Conservation (phyloP, 2,797 vertebrate genomes). For the Spea hammondii region DNA sequence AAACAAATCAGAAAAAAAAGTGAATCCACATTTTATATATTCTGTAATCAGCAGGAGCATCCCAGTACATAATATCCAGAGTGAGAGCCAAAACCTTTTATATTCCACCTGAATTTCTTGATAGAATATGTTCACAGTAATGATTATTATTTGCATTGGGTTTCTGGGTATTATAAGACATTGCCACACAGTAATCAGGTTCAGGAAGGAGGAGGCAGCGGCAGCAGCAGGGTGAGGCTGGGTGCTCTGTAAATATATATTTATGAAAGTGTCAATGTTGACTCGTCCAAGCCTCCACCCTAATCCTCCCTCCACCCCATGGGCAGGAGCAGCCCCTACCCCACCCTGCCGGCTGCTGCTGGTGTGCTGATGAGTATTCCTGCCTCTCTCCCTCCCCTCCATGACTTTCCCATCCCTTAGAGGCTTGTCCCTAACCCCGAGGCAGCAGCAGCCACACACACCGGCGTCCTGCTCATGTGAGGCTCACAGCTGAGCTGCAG, state of each 20-base stretch:
- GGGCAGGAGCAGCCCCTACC: conserved; percentile 41
- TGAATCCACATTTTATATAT: too few relatives aligned
- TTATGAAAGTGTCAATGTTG: conserved; percentile 51
- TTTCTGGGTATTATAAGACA: background rate
- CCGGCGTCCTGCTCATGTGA: conserved; percentile 27
- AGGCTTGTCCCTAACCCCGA: conserved; percentile 38
- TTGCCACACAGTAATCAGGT: conserved; percentile 2
- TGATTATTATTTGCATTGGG: too few relatives aligned
- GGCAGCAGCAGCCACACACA: conserved; percentile 23
- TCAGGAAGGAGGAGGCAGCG: conserved; percentile 11
- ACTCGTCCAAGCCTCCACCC: conserved; percentile 49
- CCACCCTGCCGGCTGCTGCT: conserved; percentile 43
- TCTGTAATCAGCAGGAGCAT: too few relatives aligned
- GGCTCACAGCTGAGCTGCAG: conserved; percentile 24
- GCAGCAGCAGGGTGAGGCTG: conserved; percentile 12
- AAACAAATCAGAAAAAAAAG: too few relatives aligned
- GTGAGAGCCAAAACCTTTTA: too few relatives aligned
- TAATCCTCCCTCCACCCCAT: conserved; percentile 42
- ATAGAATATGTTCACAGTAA: too few relatives aligned
- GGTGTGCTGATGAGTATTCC: conserved; percentile 24
- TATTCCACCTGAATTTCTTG: background rate
- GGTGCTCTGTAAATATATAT: conserved; percentile 44
- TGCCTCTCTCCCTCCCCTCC: conserved; percentile 29
- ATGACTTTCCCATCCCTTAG: conserved; percentile 42
- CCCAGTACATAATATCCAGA: too few relatives aligned